Conservation (phyloP, 2,888 invertebrate genomes). For the Drosophila acutilabella region DNA sequence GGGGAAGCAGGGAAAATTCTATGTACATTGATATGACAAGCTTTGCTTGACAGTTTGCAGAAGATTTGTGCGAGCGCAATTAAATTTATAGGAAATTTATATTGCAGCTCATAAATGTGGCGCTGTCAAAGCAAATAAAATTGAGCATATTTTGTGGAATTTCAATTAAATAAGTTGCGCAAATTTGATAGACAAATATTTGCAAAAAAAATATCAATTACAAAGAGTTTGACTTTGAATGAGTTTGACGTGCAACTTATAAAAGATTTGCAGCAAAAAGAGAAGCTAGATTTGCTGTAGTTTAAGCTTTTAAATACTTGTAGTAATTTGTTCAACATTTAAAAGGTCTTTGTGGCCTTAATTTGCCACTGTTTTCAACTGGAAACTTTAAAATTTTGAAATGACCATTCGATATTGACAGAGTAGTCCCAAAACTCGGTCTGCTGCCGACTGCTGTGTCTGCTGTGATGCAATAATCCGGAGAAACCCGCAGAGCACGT, state of each 20-base stretch:
- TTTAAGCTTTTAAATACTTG: too few species aligned
- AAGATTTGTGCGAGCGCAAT: constrained; percentile 4
- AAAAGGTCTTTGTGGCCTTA: too few species aligned
- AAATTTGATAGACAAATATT: not conserved
- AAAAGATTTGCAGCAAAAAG: too few species aligned
- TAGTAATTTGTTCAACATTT: too few species aligned
- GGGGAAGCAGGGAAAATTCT: not conserved
- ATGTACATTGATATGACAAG: constrained; percentile 13
- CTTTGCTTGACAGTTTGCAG: not conserved
- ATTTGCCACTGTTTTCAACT: too few species aligned
- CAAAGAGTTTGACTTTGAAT: not conserved
- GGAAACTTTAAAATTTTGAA: not conserved
- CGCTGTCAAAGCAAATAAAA: constrained; percentile 2
- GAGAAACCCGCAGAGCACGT: constrained; percentile 57
- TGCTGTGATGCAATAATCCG: constrained; percentile 27
- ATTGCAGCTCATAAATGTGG: not conserved
- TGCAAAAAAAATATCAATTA: not conserved
- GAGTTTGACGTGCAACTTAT: too few species aligned
- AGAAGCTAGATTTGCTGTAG: not conserved
- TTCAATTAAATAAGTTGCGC: constrained; percentile 1
- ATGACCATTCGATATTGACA: constrained; percentile 6
- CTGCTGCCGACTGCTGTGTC: constrained; percentile 5
- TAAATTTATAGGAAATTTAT: constrained; percentile 16
- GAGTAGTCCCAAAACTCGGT: not conserved
- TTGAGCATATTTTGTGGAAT: constrained; percentile 13